Percentiles rank a stretch among this genome's conserved stretches.
phyloP scores from a whole-genome alignment of 35 echinoderm and acorn worm species.

The Ophiothrix spiculata region DNA sequence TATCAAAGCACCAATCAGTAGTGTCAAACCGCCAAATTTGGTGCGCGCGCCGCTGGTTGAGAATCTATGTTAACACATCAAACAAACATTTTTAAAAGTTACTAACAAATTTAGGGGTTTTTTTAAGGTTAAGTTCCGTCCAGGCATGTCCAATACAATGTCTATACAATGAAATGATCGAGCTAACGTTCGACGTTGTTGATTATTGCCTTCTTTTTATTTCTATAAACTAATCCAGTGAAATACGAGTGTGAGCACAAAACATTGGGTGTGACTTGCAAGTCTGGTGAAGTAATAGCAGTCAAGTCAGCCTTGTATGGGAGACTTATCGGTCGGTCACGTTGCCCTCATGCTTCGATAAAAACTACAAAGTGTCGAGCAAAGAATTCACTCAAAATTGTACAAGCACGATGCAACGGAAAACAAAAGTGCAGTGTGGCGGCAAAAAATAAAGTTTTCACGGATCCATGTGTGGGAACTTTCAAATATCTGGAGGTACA shows the following conservation, averaged over 20 bases:
- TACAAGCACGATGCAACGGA: slow-evolving; percentile 11
- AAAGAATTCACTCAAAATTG: neutral
- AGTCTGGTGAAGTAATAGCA: neutral
- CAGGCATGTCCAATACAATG: no score
- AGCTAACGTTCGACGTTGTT: no score
- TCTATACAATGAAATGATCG: no score
- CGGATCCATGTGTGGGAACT: slow-evolving; percentile 36
- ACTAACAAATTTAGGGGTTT: no score
- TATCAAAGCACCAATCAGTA: no score
- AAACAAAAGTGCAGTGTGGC: neutral
- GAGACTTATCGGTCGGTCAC: neutral
- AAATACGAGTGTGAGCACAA: neutral
- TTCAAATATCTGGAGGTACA: slow-evolving; percentile 42
- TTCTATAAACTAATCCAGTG: no score
- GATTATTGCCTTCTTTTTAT: no score
- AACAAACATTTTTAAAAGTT: no score
- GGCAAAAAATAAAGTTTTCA: slow-evolving; percentile 31
- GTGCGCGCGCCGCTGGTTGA: no score
- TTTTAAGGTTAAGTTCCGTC: no score
- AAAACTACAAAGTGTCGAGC: neutral
- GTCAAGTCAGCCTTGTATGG: slow-evolving; percentile 28
- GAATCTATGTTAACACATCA: no score
- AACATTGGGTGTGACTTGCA: neutral
- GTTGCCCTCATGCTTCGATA: neutral
- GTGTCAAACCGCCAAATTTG: no score